These are phyloP conservation scores for Cotesia glomerata DNA, from an alignment of 1,140 invertebrate species.

Conservation along the genomic window DNA sequence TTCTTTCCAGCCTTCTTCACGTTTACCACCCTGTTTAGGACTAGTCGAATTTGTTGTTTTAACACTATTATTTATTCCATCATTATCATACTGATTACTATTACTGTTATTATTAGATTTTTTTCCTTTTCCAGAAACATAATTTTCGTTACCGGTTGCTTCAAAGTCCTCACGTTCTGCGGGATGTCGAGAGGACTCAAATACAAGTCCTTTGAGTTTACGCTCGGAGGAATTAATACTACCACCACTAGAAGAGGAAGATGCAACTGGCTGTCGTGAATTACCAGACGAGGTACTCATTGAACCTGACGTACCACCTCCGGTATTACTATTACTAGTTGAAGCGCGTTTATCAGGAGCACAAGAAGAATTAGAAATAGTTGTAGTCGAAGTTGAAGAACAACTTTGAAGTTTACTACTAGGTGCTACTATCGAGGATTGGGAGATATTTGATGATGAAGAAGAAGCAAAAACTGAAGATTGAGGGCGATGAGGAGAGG, in stretches of 20 bases:
- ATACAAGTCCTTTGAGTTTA: slow-evolving; percentile 64
- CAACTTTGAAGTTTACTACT: slow-evolving; percentile 42
- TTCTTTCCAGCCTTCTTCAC: slow-evolving; percentile 97
- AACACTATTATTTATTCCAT: slow-evolving; percentile 46
- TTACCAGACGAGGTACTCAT: slow-evolving; percentile 33
- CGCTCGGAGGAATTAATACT: slow-evolving; percentile 47
- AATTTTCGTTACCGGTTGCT: slow-evolving; percentile 70
- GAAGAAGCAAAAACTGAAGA: slow-evolving; percentile 26
- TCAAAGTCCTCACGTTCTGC: slow-evolving; percentile 74
- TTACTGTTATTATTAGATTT: slow-evolving; percentile 46
- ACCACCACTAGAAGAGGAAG: slow-evolving; percentile 30
- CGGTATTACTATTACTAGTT: slow-evolving; percentile 34
- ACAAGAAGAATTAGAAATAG: background rate
- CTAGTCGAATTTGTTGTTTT: slow-evolving; percentile 65
- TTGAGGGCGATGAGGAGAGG: slow-evolving; percentile 46
- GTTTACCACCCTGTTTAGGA: slow-evolving; percentile 75
- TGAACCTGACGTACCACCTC: slow-evolving; percentile 23
- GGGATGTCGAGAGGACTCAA: slow-evolving; percentile 69
- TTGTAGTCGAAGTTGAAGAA: slow-evolving; percentile 31
- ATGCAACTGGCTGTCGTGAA: slow-evolving; percentile 17
- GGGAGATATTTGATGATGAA: slow-evolving; percentile 34
- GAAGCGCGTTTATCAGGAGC: slow-evolving; percentile 38
- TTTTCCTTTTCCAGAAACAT: slow-evolving; percentile 65
- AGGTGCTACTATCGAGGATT: slow-evolving; percentile 41
- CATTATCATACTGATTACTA: slow-evolving; percentile 59